phyloP scores from a whole-genome alignment of 2,888 invertebrate species.

The Mimumesa dahlbomi region DNA sequence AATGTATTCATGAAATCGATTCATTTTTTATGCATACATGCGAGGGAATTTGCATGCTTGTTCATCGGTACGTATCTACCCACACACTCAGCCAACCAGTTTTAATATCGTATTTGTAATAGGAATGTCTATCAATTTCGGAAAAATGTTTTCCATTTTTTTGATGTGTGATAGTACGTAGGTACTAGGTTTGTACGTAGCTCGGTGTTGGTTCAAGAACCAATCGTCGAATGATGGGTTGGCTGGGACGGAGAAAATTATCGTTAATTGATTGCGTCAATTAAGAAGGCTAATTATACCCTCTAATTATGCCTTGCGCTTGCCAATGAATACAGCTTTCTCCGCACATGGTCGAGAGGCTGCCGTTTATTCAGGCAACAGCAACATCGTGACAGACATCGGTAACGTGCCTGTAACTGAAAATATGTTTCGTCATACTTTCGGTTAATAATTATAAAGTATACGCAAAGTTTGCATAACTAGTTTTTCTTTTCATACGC shows the following conservation, averaged over 20 bases:
- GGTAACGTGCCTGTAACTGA: too few species aligned
- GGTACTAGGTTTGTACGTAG: slow-evolving; percentile 8
- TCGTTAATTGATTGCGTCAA: slow-evolving; percentile 57
- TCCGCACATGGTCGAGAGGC: neutral
- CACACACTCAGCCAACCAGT: neutral
- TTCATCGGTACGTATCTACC: neutral
- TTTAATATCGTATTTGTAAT: neutral
- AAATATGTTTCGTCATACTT: too few species aligned
- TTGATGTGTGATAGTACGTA: too few species aligned
- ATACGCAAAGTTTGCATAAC: too few species aligned
- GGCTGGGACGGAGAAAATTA: slow-evolving; percentile 18
- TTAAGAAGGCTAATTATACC: slow-evolving; percentile 49
- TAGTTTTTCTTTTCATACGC: too few species aligned
- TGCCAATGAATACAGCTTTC: neutral
- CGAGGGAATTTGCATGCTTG: slow-evolving; percentile 3
- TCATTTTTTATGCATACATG: neutral
- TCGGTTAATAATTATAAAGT: too few species aligned
- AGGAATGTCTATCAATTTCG: neutral
- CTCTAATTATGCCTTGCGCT: slow-evolving; percentile 43
- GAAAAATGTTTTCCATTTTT: neutral
- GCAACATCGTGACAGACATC: too few species aligned
- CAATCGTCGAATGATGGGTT: slow-evolving; percentile 1
- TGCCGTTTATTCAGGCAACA: too few species aligned
- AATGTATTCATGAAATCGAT: slow-evolving; percentile 19
- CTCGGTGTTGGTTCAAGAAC: slow-evolving; percentile 6